Evolutionary conservation across 2,888 invertebrate species (phyloP), one percentile per base, ranked within the genome.

Genomic region (Spialia ferax): DNA sequence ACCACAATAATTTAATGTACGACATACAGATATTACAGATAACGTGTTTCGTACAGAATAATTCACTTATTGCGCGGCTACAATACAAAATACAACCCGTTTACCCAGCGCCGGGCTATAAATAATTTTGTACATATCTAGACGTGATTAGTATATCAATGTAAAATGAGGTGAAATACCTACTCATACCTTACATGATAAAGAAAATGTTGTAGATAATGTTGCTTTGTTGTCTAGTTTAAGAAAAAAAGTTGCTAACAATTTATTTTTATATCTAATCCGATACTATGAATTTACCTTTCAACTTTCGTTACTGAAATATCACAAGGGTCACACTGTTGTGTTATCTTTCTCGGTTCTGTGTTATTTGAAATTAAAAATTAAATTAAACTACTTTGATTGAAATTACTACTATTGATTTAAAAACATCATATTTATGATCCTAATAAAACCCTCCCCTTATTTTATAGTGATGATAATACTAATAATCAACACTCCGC

Each of bases 91-190:
- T n/a, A n/a, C n/a, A 42, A 55, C 55, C 29, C 26, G 54, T 63
- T 54, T 38, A 38, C 54, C 55, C 18, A 38, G 29, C 42, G 54
- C 26, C 42, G 18, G 15, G 5, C 26, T 42, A 55, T 63, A 55
- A 63, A 63, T 63, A 18, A 63, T 42, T 55, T 55, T 23, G 18
- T 63, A n/a, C n/a, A n/a, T n/a, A 63, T 55, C 63, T 63, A 42
- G 54, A 55, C 42, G 26, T 42, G 50, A 50, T 35, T 52, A 35
- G 50, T 15, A n/a, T 52, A 52, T 35, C 50, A 52, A 52, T 50
- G 50, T 13, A 2, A 52, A 62, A 50, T 23, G 13, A 20, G n/a
- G 57, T 18, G 23, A n/a, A 23, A 52, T 52, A 10, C 45, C 18
- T 48, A 1, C 13, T 42, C 38, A 38, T 4, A 38, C 38, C 11